Conservation (phyloP, 1,140 invertebrate species). For the Bombus superbus region DNA sequence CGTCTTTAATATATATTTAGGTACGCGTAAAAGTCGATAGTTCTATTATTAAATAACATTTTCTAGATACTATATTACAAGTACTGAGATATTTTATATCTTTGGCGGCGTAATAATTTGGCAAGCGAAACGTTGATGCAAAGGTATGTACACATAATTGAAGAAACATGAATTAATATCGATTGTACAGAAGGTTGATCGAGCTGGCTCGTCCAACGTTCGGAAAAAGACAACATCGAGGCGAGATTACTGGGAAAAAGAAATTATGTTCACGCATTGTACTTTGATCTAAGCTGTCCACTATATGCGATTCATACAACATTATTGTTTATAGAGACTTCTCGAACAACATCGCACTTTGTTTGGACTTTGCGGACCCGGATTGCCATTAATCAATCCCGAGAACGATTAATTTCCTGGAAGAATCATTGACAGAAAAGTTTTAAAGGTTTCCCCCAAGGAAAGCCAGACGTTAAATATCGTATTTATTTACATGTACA, state of each 20-base stretch:
- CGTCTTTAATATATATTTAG: too few relatives aligned
- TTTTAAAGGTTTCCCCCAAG: neutral
- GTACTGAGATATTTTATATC: neutral
- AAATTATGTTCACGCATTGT: neutral
- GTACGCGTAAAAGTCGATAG: too few relatives aligned
- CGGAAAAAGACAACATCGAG: neutral
- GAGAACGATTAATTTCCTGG: constrained; percentile 20
- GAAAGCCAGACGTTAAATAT: neutral
- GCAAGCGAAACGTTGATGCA: neutral
- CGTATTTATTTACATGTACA: neutral
- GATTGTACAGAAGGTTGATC: neutral
- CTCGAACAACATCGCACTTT: constrained; percentile 26
- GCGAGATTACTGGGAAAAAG: constrained; percentile 27
- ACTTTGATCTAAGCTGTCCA: constrained; percentile 33
- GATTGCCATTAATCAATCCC: constrained; percentile 4
- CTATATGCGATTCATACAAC: neutral
- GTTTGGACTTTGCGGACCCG: neutral
- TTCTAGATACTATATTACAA: neutral
- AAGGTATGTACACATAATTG: neutral
- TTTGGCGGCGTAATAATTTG: neutral
- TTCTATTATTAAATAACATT: too few relatives aligned
- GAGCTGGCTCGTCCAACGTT: too few relatives aligned
- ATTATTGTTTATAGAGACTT: constrained; percentile 37
- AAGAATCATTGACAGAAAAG: neutral
- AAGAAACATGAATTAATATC: neutral